Evolutionary conservation across 2,113 vertebrate species (phyloP).

Genomic region (Xenopus tropicalis): DNA sequence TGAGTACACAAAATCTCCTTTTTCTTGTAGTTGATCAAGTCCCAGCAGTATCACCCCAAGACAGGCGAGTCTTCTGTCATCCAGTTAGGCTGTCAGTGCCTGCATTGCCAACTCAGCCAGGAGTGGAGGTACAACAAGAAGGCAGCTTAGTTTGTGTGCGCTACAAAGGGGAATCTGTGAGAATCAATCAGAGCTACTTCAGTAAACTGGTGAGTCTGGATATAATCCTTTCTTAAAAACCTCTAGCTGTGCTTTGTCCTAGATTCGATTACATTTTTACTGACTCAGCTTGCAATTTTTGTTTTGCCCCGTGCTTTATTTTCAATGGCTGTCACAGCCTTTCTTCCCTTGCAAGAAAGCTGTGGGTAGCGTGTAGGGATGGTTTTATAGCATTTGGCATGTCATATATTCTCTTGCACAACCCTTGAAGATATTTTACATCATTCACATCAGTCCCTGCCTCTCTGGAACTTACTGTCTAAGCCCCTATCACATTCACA

Average conservation of each 20-base stretch:
- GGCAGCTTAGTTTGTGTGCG: slow-evolving; percentile 88
- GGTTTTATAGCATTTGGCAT: no score
- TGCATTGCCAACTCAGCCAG: slow-evolving; percentile 73
- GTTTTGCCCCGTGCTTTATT: no score
- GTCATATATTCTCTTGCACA: no score
- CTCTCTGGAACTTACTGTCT: no score
- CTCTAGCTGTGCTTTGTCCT: background rate
- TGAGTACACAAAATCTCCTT: background rate
- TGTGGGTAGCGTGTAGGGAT: no score
- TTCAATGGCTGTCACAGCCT: no score
- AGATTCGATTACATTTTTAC: no score
- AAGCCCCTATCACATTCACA: no score
- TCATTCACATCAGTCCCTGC: no score
- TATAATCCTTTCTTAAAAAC: background rate
- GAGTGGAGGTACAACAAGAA: slow-evolving; percentile 90
- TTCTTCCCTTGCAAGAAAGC: no score
- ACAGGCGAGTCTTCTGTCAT: slow-evolving; percentile 89
- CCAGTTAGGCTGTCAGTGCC: slow-evolving; percentile 77
- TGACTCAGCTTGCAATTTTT: no score
- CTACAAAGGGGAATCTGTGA: slow-evolving; percentile 94
- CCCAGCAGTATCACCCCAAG: slow-evolving; percentile 54
- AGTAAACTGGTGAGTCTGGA: slow-evolving; percentile 84
- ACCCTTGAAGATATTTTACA: no score
- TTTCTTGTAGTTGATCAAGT: background rate
- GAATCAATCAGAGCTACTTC: slow-evolving; percentile 92